Evolutionary conservation across 2,113 vertebrate genomes (phyloP).

Genomic region (Notarius quadriscutis): DNA sequence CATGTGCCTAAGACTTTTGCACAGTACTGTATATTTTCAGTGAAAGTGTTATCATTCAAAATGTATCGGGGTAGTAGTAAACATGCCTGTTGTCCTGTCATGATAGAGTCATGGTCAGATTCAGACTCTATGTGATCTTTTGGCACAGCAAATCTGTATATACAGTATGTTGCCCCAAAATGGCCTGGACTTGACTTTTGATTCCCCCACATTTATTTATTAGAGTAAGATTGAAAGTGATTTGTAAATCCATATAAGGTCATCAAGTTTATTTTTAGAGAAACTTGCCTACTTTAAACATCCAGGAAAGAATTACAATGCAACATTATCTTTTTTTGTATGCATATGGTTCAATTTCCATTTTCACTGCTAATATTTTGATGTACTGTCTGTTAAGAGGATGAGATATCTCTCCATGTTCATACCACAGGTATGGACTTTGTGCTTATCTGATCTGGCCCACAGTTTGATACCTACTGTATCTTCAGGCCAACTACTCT

Average conservation of each 20-base stretch:
- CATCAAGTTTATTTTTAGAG: constrained; percentile 32
- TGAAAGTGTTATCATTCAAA: background rate
- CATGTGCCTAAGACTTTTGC: background rate
- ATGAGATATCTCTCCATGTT: constrained; percentile 42
- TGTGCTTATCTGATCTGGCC: constrained; percentile 65
- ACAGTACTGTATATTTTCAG: background rate
- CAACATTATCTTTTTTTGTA: background rate
- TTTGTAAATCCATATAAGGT: constrained; percentile 30
- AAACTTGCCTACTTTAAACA: constrained; percentile 13
- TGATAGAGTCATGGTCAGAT: background rate
- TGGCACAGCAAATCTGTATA: background rate
- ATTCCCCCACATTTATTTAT: constrained; percentile 2
- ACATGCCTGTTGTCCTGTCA: background rate
- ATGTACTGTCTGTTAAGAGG: constrained; percentile 55
- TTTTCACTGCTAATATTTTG: constrained; percentile 31
- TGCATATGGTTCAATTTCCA: constrained; percentile 21
- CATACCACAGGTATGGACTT: constrained; percentile 58
- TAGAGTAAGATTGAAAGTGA: constrained; percentile 4
- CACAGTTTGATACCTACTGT: constrained; percentile 22
- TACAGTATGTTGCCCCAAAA: background rate
- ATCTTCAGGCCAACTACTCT: constrained; percentile 28
- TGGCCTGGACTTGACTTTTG: background rate
- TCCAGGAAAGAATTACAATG: background rate
- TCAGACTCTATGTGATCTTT: background rate
- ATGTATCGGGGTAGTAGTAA: background rate